Conservation (phyloP, 2,113 vertebrate genomes). For the Takifugu flavidus region DNA sequence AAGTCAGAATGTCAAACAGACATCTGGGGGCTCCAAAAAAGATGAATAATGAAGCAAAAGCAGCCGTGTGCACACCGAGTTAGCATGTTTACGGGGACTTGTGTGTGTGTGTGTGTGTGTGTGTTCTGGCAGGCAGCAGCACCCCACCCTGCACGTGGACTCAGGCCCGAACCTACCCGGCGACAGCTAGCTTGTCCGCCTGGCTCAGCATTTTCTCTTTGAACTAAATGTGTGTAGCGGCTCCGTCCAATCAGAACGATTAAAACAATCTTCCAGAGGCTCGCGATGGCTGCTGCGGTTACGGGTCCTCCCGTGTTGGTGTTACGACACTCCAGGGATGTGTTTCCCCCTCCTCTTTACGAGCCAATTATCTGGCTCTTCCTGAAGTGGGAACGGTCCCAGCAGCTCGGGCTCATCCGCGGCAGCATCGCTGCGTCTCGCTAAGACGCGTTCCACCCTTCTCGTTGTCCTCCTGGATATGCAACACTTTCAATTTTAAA, state of each 20-base stretch:
- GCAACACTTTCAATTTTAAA: conserved; percentile 41
- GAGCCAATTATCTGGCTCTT: conserved; percentile 16
- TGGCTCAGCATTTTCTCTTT: no score
- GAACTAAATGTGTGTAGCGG: no score
- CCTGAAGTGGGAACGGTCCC: conserved; percentile 2
- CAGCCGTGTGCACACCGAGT: no score
- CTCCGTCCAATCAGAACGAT: not conserved
- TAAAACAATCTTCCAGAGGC: not conserved
- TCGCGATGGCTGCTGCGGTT: not conserved
- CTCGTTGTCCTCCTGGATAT: conserved; percentile 46
- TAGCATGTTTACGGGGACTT: no score
- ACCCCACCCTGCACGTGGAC: no score
- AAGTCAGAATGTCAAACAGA: no score
- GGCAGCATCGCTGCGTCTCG: conserved; percentile 19
- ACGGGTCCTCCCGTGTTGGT: not conserved
- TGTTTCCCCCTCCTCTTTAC: conserved; percentile 4
- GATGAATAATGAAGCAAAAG: no score
- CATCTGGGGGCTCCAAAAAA: no score
- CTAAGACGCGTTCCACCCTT: conserved; percentile 33
- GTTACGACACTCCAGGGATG: not conserved
- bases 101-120: no score
- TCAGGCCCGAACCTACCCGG: no score
- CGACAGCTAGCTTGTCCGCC: no score
- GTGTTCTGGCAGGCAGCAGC: no score
- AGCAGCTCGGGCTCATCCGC: not conserved